A percentile compares a stretch with the other conserved stretches of the same genome.
Evolutionary conservation across 2,797 vertebrate species (phyloP).

Genomic region (Syndactyla subalaris): DNA sequence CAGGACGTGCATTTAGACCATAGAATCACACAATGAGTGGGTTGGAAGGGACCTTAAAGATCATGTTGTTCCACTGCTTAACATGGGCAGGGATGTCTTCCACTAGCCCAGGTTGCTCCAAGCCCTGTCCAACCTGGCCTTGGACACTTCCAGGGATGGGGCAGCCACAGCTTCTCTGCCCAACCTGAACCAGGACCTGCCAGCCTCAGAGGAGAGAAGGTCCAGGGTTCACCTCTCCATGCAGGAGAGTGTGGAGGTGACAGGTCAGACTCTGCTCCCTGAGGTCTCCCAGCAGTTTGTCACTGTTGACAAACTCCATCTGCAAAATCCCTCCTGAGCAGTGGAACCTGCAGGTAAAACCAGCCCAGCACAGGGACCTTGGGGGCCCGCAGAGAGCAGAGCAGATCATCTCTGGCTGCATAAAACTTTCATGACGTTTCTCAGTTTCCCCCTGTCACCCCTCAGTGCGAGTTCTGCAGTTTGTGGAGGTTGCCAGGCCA

Average conservation of each 20-base stretch:
- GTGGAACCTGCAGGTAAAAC: rapidly evolving
- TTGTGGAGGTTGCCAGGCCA: background rate
- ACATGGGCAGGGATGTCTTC: background rate
- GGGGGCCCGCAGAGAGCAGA: rapidly evolving
- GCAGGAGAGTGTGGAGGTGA: background rate
- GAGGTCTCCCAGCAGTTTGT: background rate
- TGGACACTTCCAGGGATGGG: background rate
- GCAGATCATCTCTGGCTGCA: background rate
- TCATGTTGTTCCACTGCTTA: rapidly evolving
- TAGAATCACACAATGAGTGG: background rate
- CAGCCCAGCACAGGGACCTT: background rate
- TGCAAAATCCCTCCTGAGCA: background rate
- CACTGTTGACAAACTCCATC: background rate
- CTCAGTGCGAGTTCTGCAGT: background rate
- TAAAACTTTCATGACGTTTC: background rate
- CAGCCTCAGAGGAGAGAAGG: background rate
- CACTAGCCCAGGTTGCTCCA: rapidly evolving
- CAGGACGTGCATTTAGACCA: background rate
- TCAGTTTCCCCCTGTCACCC: background rate
- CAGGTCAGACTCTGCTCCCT: rapidly evolving
- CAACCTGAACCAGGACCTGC: background rate
- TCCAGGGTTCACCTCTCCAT: background rate
- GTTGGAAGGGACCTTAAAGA: background rate
- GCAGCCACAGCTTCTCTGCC: background rate
- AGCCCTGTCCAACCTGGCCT: rapidly evolving